Evolutionary conservation across 2,797 vertebrate genomes (phyloP).

Genomic region (Enteromius thamalakanensis): DNA sequence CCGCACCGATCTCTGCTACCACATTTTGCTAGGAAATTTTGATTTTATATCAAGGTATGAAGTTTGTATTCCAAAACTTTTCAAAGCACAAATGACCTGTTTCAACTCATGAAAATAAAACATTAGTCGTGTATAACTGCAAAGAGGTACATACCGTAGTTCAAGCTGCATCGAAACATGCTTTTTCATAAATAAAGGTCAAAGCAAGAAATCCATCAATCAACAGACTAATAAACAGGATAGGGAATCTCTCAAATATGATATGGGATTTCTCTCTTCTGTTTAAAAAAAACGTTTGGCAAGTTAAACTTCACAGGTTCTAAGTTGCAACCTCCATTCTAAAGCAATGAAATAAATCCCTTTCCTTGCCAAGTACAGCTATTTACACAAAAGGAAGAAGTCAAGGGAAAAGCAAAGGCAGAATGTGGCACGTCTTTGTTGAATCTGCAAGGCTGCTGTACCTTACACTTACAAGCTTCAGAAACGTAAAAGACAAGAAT

Average conservation of each 20-base stretch:
- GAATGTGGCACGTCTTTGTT: slow-evolving; percentile 31
- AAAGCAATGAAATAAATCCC: background rate
- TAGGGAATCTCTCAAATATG: slow-evolving; percentile 11
- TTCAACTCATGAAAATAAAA: background rate
- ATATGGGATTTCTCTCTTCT: background rate
- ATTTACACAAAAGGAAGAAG: slow-evolving; percentile 14
- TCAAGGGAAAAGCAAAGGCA: slow-evolving; percentile 3
- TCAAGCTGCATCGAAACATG: slow-evolving; percentile 36
- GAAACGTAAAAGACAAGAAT: background rate
- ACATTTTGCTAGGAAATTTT: slow-evolving; percentile 1
- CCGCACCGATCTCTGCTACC: slow-evolving; percentile 35
- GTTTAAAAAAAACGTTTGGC: slow-evolving; percentile 16
- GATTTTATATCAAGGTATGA: slow-evolving; percentile 3
- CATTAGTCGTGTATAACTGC: background rate
- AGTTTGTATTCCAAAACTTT: slow-evolving; percentile 13
- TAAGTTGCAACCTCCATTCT: slow-evolving; percentile 7
- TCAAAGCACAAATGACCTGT: background rate
- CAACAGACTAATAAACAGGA: slow-evolving; percentile 3
- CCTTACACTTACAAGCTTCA: slow-evolving; percentile 9
- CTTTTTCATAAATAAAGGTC: slow-evolving; percentile 26
- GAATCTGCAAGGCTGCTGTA: background rate
- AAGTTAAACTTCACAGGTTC: slow-evolving; percentile 8
- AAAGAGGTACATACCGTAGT: slow-evolving; percentile 29
- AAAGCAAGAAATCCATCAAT: slow-evolving; percentile 26
- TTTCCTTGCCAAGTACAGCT: slow-evolving; percentile 11